Percentiles rank a stretch among this genome's conserved stretches.
Conservation (phyloP, 1,140 invertebrate genomes). For the Drosophila dunni region DNA sequence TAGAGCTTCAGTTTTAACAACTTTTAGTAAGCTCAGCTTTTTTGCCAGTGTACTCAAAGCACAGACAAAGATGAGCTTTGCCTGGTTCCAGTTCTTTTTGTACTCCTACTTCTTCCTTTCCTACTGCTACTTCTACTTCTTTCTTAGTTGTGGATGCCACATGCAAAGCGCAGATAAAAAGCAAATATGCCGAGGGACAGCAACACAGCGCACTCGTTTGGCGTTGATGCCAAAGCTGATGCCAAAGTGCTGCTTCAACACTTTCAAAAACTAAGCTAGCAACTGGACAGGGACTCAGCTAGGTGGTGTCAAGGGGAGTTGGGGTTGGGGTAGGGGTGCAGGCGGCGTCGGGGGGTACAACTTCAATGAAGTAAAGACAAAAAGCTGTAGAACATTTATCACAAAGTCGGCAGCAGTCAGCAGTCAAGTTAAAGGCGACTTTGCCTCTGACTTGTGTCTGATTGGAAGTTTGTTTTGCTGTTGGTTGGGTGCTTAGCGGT, state of each 20-base stretch:
- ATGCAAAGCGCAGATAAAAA: conserved; percentile 80
- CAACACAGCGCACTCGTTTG: background rate
- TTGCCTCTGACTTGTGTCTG: conserved; percentile 58
- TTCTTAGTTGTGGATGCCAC: conserved; percentile 18
- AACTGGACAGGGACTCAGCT: conserved; percentile 11
- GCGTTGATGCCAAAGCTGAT: conserved; percentile 77
- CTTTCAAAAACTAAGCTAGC: conserved; percentile 58
- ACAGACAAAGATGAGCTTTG: conserved; percentile 40
- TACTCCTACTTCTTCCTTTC: too few species aligned
- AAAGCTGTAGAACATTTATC: conserved; percentile 83
- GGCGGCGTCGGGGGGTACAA: conserved; percentile 44
- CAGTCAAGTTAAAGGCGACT: conserved; percentile 40
- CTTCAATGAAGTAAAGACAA: conserved; percentile 82
- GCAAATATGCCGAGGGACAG: conserved; percentile 71
- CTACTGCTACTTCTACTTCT: background rate
- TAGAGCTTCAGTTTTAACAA: too few species aligned
- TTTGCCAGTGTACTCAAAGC: conserved; percentile 21
- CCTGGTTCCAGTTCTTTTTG: too few species aligned
- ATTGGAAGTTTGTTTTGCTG: conserved; percentile 79
- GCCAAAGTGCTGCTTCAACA: conserved; percentile 82
- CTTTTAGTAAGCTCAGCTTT: too few species aligned
- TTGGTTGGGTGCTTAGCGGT: conserved; percentile 80
- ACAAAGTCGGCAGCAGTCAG: conserved; percentile 69
- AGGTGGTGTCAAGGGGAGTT: background rate
- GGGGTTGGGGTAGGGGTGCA: background rate